Percentiles rank a stretch among this genome's conserved stretches.
Conservation (phyloP, 2,888 invertebrate genomes). For the Melinopterus prodromus region DNA sequence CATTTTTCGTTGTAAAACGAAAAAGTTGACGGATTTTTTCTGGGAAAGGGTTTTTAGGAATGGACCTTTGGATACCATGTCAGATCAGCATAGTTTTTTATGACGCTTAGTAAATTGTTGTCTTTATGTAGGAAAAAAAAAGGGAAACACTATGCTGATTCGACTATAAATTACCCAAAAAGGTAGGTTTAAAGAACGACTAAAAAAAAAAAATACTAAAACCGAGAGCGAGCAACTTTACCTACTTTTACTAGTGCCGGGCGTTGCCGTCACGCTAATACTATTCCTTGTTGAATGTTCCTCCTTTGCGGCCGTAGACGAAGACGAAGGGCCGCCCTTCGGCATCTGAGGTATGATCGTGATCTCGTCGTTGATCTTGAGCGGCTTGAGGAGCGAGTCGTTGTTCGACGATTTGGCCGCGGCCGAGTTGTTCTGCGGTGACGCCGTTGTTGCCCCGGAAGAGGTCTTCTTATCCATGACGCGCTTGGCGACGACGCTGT, state of each 20-base stretch:
- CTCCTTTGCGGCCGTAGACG: conserved; percentile 46
- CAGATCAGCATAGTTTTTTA: too few species aligned
- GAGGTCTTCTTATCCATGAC: conserved; percentile 79
- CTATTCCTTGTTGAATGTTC: conserved; percentile 47
- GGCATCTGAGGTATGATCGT: conserved; percentile 88
- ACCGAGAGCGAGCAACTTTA: conserved; percentile 17
- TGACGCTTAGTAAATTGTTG: too few species aligned
- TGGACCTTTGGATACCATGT: too few species aligned
- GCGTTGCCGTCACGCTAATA: conserved; percentile 40
- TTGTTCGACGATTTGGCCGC: conserved; percentile 55
- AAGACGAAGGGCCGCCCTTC: conserved; percentile 54
- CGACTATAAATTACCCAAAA: too few species aligned
- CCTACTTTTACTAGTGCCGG: conserved; percentile 58
- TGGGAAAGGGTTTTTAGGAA: neutral
- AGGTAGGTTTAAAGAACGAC: too few species aligned
- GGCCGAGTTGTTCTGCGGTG: conserved; percentile 31
- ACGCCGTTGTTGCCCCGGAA: conserved; percentile 54
- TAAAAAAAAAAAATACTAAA: conserved; percentile 12
- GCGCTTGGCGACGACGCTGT: conserved; percentile 88
- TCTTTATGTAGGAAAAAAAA: too few species aligned
- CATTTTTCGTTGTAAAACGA: too few species aligned
- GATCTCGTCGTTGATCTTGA: conserved; percentile 89
- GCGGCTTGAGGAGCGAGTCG: conserved; percentile 78
- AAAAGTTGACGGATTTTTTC: neutral
- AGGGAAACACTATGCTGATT: too few species aligned